Evolutionary conservation across 2,113 vertebrate genomes (phyloP).

Genomic region (Channa maculata): DNA sequence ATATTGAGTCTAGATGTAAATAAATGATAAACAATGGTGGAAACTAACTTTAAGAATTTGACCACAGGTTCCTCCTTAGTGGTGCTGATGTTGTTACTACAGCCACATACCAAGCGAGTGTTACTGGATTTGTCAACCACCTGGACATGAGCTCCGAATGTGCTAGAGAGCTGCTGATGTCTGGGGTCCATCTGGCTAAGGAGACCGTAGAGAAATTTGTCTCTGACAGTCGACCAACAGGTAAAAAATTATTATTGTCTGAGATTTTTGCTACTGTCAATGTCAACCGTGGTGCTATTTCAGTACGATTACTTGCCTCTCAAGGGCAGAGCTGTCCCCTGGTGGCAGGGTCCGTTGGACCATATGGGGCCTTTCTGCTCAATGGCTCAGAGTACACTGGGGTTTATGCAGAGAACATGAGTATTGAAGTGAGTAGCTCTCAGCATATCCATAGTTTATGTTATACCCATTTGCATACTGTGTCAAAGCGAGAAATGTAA

Average conservation of each 20-base stretch:
- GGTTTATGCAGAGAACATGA: conserved; percentile 80
- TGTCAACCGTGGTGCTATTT: neutral
- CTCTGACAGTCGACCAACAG: conserved; percentile 43
- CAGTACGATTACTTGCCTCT: neutral
- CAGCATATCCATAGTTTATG: neutral
- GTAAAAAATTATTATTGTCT: conserved; percentile 39
- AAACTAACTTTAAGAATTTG: neutral
- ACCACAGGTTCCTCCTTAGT: conserved; percentile 79
- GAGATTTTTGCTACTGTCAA: neutral
- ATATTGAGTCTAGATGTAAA: too few relatives aligned
- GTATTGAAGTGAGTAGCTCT: conserved; percentile 73
- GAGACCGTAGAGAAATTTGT: conserved; percentile 71
- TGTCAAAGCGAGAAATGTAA: neutral
- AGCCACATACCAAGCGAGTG: conserved; percentile 86
- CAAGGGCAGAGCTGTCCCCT: conserved; percentile 69
- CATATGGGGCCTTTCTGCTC: conserved; percentile 84
- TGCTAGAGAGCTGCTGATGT: conserved; percentile 78
- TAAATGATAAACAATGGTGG: neutral
- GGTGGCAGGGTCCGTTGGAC: conserved; percentile 85
- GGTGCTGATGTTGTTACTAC: conserved; percentile 85
- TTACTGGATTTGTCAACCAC: conserved; percentile 82
- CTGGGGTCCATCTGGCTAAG: conserved; percentile 82
- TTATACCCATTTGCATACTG: neutral
- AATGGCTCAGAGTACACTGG: conserved; percentile 87
- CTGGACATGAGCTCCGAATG: conserved; percentile 74